phyloP scores from a whole-genome alignment of 2,797 vertebrate species.

The Tiaroga cobitis region DNA sequence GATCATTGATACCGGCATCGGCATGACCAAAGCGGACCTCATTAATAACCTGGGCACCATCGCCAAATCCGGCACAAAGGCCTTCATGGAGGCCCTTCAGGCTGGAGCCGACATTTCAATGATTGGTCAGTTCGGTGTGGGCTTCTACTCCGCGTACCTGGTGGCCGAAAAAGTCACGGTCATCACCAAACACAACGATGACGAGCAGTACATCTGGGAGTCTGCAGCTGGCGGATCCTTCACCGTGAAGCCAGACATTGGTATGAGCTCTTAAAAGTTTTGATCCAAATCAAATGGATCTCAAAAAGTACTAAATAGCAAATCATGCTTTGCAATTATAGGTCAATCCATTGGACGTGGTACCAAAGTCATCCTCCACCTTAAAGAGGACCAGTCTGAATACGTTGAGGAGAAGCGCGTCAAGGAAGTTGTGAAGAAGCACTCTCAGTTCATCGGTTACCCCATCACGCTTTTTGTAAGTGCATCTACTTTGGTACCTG shows the following conservation, averaged over 20 bases:
- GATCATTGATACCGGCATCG: conserved; percentile 75
- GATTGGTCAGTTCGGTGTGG: conserved; percentile 80
- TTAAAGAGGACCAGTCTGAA: conserved; percentile 93
- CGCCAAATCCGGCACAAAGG: conserved; percentile 80
- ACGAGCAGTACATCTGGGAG: conserved; percentile 81
- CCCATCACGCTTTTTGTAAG: conserved; percentile 92
- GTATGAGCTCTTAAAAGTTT: neutral
- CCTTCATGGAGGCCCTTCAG: conserved; percentile 80
- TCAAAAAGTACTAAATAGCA: neutral
- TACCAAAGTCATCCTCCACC: conserved; percentile 89
- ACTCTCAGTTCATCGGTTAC: conserved; percentile 97
- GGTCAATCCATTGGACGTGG: conserved; percentile 82
- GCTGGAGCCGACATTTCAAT: conserved; percentile 82
- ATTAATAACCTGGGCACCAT: conserved; percentile 83
- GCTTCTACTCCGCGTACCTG: conserved; percentile 83
- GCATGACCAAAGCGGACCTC: conserved; percentile 82
- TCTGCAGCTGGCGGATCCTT: conserved; percentile 81
- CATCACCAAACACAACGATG: conserved; percentile 82
- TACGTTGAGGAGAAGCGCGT: conserved; percentile 87
- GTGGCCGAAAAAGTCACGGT: conserved; percentile 78
- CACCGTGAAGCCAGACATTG: conserved; percentile 59
- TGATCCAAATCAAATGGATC: neutral
- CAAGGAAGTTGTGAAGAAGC: conserved; percentile 94
- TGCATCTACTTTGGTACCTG: conserved; percentile 40
- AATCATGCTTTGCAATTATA: neutral